These are phyloP conservation scores for Eilema caniola DNA, from an alignment of 2,888 invertebrate genomes.

Conservation along the genomic window DNA sequence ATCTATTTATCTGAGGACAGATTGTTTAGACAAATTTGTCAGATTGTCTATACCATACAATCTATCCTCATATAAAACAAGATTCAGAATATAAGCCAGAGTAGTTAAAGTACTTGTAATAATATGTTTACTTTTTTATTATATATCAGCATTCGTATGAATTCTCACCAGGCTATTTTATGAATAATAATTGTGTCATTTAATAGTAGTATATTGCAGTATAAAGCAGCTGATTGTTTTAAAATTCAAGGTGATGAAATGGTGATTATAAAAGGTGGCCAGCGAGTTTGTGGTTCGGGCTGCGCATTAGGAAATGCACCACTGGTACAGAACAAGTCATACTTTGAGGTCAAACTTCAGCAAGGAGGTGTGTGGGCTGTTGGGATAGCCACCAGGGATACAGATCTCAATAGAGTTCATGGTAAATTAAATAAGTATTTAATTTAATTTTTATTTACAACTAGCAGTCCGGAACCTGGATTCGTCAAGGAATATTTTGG, in stretches of 20 bases:
- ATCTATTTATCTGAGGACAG: no score
- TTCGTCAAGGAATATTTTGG: no score
- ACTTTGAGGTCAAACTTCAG: conserved; percentile 99
- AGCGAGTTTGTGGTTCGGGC: conserved; percentile 97
- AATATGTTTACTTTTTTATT: not conserved
- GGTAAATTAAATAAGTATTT: conserved; percentile 68
- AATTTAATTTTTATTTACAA: not conserved
- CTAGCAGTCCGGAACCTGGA: not conserved
- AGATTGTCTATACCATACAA: no score
- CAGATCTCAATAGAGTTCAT: conserved; percentile 94
- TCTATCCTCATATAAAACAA: no score
- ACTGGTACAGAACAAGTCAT: conserved; percentile 98
- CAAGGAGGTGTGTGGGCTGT: conserved; percentile 98
- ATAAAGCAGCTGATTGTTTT: not conserved
- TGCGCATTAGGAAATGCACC: conserved; percentile 98
- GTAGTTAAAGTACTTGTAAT: not conserved
- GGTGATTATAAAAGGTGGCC: conserved; percentile 97
- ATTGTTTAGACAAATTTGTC: no score
- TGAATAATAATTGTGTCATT: no score
- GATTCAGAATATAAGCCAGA: no score
- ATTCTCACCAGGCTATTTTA: not conserved
- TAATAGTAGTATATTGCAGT: not conserved
- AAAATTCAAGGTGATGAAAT: conserved; percentile 95
- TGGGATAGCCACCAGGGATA: conserved; percentile 95
- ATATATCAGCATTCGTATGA: not conserved